Percentiles rank a stretch among this genome's conserved stretches.
These are phyloP conservation scores for Poicephalus gulielmi DNA, from an alignment of 2,113 vertebrate species.

Conservation along the genomic window DNA sequence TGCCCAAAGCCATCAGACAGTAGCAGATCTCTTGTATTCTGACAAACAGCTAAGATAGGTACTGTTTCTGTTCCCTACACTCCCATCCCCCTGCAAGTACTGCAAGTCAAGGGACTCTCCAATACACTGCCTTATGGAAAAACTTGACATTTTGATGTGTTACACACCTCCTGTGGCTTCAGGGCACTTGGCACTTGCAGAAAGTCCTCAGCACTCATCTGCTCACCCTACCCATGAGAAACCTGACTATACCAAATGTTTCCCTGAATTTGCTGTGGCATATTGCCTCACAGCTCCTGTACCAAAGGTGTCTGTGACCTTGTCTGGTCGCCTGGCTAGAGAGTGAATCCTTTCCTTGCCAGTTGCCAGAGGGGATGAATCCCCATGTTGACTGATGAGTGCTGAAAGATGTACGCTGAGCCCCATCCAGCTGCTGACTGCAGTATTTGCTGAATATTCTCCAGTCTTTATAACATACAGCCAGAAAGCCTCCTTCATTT, in stretches of 20 bases:
- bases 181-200: neutral
- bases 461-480: accelerated
- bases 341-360: neutral
- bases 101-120: neutral
- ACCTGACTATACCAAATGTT: neutral
- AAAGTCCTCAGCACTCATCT: neutral
- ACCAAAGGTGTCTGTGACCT: neutral
- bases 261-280: neutral
- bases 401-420: neutral
- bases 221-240: neutral
- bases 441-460: neutral
- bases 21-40: neutral
- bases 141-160: neutral
- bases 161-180: neutral
- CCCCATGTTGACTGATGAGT: neutral
- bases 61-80: neutral
- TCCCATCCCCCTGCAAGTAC: neutral
- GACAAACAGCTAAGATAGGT: neutral
- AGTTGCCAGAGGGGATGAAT: neutral
- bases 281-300: neutral
- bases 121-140: neutral
- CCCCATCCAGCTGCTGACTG: neutral
- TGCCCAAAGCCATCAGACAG: neutral
- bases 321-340: neutral
- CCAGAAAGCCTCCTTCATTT: neutral